Base-by-base conservation (phyloP, 1,140 invertebrate species). In the Heliconius congener region DNA sequence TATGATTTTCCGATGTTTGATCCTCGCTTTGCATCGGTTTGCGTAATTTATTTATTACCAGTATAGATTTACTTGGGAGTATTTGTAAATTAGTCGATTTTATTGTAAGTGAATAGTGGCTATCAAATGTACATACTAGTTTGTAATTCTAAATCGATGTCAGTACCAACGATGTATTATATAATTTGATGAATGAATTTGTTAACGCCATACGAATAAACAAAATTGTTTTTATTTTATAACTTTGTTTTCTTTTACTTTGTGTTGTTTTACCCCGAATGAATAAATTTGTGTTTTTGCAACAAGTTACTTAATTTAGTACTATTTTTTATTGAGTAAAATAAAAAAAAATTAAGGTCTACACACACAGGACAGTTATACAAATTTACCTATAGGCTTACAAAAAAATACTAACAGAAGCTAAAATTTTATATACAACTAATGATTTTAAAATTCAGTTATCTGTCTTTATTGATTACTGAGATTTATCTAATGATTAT, bases 161-260 rank as follows among this genome's bases (percentile, higher is more conserved):
- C 88, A 93, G 86, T 93, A 93, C 91, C 90, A 92, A 93, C 89
- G 91, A 93, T 93, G 90, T 93, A 93, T 91, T 90, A 93, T 92
- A 93, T 84, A 87, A 88, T 84, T 82, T 82, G 78, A 85, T 84
- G 81, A 86, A 78, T 87, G 86, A 85, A 81, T 92, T 93, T 93
- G 93, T 94, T 94, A 93, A 93, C 89, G 92, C 89, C 90, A 92
- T 92, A 90, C 83, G 86, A 94, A 93, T 93, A 93, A 94, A 94
- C 79, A 89, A 87, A 92, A 92, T 92, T 93, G 92, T 94, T 93
- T 94, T 94, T 93, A 93, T 94, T 94, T 93, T 90, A 91, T 86
- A 8, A 81, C 84, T 84, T 93, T 77, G 87, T 93, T 94, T 92
- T 86, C 85, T 88, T 92, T 78, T 74, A 6, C 55, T 50, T 23